phyloP scores from a whole-genome alignment of 1,140 invertebrate genomes.

The Camponotus vicinus region DNA sequence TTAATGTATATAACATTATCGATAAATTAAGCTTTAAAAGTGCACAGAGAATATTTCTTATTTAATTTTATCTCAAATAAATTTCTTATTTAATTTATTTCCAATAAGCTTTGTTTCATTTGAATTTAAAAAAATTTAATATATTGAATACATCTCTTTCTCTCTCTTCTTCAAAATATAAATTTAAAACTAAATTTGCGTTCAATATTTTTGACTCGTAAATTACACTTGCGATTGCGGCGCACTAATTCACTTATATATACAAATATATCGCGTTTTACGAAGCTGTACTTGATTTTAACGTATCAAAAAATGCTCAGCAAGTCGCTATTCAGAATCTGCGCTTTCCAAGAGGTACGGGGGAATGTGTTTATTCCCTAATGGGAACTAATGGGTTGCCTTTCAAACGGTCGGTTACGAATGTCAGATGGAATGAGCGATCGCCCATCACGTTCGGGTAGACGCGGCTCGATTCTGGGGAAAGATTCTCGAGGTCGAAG shows the following conservation, averaged over 20 bases:
- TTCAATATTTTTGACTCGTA: not conserved
- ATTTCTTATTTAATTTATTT: not conserved
- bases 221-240: not conserved
- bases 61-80: not conserved
- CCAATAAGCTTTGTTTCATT: not conserved
- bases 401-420: constrained; percentile 6
- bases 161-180: not conserved
- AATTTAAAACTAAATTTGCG: not conserved
- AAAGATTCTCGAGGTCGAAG: not conserved
- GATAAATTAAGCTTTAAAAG: not conserved
- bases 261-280: not conserved
- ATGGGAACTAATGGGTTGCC: constrained; percentile 23
- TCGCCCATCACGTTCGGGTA: constrained; percentile 3
- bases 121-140: not conserved
- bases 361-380: not conserved
- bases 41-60: not conserved
- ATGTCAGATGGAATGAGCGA: constrained; percentile 32
- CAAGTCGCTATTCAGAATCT: not conserved
- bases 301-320: not conserved
- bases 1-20: not conserved
- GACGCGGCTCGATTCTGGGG: not conserved
- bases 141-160: not conserved
- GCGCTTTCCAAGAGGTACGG: not conserved
- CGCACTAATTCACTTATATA: not conserved
- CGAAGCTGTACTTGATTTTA: not conserved